phyloP scores from a whole-genome alignment of 2,888 invertebrate genomes.

The Hydraecia micacea region DNA sequence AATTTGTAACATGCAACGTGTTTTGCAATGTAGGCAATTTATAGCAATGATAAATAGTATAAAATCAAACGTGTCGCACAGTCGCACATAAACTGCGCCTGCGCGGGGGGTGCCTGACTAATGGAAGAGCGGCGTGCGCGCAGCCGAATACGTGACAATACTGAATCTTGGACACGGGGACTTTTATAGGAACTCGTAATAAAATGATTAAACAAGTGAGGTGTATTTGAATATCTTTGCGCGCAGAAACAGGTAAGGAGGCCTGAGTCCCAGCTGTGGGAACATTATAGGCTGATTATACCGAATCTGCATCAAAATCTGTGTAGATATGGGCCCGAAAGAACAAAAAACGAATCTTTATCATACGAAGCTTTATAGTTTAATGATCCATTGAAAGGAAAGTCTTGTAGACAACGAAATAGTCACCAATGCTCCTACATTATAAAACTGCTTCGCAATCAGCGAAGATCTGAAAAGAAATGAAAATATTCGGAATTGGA shows the following conservation, averaged over 20 bases:
- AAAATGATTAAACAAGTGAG: constrained; percentile 4
- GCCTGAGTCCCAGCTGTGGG: neutral
- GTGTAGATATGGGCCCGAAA: neutral
- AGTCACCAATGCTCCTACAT: neutral
- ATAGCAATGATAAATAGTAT: constrained; percentile 66
- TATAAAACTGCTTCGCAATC: neutral
- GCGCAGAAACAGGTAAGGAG: neutral
- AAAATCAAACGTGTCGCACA: constrained; percentile 79
- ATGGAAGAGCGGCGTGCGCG: constrained; percentile 76
- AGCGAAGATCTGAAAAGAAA: neutral
- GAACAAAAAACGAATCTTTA: neutral
- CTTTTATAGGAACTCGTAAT: constrained; percentile 34
- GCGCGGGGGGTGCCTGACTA: constrained; percentile 75
- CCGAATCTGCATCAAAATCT: neutral
- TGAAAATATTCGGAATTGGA: constrained; percentile 7
- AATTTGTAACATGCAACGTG: constrained; percentile 54
- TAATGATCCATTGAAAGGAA: neutral
- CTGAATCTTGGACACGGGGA: constrained; percentile 52
- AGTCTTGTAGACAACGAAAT: neutral
- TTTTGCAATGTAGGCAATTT: constrained; percentile 58
- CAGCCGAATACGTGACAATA: constrained; percentile 76
- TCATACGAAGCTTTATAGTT: neutral
- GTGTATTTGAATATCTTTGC: neutral
- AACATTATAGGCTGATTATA: neutral
- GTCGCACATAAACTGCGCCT: constrained; percentile 78